Conservation (phyloP, 2,797 vertebrate genomes). For the Dryobates pubescens region DNA sequence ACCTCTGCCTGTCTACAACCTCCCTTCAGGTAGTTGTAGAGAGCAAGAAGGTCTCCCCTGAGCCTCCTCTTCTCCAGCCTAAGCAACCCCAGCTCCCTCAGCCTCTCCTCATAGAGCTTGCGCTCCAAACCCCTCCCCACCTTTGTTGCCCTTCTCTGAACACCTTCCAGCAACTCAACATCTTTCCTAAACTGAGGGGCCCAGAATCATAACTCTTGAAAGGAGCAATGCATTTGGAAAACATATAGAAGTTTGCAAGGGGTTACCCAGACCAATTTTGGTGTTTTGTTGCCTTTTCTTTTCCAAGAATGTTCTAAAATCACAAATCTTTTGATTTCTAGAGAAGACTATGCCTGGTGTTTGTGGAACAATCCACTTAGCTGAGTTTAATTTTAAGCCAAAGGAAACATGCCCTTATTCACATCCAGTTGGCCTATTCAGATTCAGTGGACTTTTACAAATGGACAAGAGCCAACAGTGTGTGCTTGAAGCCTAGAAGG, state of each 20-base stretch:
- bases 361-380: not conserved
- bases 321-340: not conserved
- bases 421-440: not conserved
- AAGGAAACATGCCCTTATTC: not conserved
- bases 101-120: no score
- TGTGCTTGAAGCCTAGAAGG: no score
- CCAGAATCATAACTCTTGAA: not conserved
- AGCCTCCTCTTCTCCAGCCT: no score
- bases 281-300: not conserved
- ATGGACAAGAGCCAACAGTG: not conserved
- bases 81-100: no score
- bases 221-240: constrained; percentile 46
- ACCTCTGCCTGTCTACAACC: no score
- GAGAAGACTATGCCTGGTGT: not conserved
- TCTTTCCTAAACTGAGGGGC: no score
- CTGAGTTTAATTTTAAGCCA: not conserved
- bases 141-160: no score
- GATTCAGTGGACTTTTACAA: not conserved
- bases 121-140: no score
- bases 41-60: no score
- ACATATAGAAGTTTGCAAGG: constrained; percentile 24
- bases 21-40: no score
- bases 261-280: constrained; percentile 25
- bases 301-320: not conserved
- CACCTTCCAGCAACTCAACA: no score